Percentiles rank a stretch among this genome's conserved stretches.
Evolutionary conservation across 2,797 vertebrate species (phyloP).

Genomic region (Jordanella pulchra): DNA sequence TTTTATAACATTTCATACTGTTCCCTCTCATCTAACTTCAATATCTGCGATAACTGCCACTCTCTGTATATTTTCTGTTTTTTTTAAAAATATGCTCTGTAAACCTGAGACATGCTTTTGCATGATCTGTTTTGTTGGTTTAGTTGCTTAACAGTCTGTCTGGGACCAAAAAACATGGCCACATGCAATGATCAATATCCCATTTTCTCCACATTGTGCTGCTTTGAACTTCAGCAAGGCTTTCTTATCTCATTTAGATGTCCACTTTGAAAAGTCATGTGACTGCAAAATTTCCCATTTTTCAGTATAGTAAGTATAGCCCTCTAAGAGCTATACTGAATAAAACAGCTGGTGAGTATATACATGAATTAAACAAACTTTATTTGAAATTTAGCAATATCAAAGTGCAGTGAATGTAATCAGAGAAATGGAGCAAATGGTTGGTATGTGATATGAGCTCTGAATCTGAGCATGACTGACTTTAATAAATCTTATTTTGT

Average conservation of each 20-base stretch:
- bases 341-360: neutral
- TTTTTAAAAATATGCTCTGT: neutral
- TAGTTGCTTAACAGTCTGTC: neutral
- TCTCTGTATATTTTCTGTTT: neutral
- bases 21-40: neutral
- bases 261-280: neutral
- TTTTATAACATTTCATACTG: neutral
- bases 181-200: neutral
- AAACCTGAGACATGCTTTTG: neutral
- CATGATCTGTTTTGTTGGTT: neutral
- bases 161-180: neutral
- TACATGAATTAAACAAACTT: neutral
- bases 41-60: neutral
- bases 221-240: slow-evolving; percentile 2
- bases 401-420: neutral
- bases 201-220: neutral
- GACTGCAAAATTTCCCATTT: neutral
- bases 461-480: neutral
- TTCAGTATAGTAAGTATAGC: too few species aligned
- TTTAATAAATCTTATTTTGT: neutral
- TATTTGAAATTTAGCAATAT: neutral
- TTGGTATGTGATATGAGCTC: neutral
- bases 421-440: neutral
- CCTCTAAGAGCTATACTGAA: neutral
- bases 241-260: neutral